phyloP scores from a whole-genome alignment of 2,888 invertebrate genomes.

The Hirtodrosophila confusa region DNA sequence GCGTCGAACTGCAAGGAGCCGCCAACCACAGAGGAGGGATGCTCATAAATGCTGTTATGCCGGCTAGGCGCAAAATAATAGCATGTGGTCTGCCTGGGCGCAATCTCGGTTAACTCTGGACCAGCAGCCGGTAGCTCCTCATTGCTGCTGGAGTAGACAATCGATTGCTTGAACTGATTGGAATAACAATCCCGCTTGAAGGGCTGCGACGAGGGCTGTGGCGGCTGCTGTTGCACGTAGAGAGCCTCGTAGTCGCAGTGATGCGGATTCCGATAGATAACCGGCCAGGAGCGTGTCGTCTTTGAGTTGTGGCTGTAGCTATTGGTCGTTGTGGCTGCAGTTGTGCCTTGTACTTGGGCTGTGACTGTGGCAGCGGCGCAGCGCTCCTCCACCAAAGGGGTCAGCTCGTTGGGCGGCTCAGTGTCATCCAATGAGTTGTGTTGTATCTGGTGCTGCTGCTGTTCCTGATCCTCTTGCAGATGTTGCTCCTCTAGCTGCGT shows the following conservation, averaged over 20 bases:
- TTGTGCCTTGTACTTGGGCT: conserved; percentile 24
- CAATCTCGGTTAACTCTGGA: conserved; percentile 48
- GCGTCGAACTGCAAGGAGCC: conserved; percentile 80
- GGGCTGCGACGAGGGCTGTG: conserved; percentile 49
- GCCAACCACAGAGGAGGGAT: conserved; percentile 82
- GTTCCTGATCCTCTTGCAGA: conserved; percentile 36
- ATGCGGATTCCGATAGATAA: conserved; percentile 84
- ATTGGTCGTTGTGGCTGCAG: conserved; percentile 47
- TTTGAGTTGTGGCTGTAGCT: conserved; percentile 83
- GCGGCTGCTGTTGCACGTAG: conserved; percentile 71
- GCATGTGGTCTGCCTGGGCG: conserved; percentile 79
- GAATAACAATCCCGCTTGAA: conserved; percentile 82
- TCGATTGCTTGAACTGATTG: conserved; percentile 82
- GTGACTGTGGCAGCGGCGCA: conserved; percentile 46
- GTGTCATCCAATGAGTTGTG: conserved; percentile 47
- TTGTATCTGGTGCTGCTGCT: conserved; percentile 37
- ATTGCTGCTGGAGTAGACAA: conserved; percentile 82
- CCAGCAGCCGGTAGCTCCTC: conserved; percentile 72
- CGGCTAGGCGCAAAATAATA: conserved; percentile 82
- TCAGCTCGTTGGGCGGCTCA: conserved; percentile 75
- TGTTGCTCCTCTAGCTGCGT: conserved; percentile 51
- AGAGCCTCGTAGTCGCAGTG: conserved; percentile 84
- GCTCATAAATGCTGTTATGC: conserved; percentile 83
- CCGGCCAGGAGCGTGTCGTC: conserved; percentile 84
- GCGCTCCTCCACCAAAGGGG: conserved; percentile 70